A percentile compares a stretch with the other conserved stretches of the same genome.
phyloP scores from a whole-genome alignment of 1,140 invertebrate genomes.

The Papilio glaucus region DNA sequence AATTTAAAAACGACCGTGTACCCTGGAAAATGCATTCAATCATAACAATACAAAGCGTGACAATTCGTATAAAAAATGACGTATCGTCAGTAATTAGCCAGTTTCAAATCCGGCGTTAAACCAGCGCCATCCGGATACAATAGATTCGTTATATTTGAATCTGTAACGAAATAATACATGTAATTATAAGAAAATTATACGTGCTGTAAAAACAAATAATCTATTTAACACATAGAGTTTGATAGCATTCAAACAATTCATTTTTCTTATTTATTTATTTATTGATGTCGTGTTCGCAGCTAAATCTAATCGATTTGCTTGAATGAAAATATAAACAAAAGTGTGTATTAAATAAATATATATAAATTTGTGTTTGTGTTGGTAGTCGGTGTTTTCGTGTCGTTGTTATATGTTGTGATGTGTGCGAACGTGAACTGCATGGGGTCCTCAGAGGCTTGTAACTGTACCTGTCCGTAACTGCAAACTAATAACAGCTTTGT shows the following conservation, averaged over 20 bases:
- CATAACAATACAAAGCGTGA: constrained; percentile 3
- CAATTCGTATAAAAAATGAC: neutral
- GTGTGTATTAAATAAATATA: neutral
- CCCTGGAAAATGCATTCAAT: neutral
- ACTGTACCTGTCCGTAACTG: constrained; percentile 46
- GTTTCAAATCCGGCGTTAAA: neutral
- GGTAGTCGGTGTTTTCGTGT: constrained; percentile 42
- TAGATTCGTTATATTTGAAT: neutral
- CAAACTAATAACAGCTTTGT: constrained; percentile 56
- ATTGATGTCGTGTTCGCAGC: neutral
- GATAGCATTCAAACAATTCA: too few relatives aligned
- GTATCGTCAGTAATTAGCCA: neutral
- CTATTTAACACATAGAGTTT: too few relatives aligned
- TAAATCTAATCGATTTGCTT: neutral
- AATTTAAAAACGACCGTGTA: neutral
- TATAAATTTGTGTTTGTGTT: constrained; percentile 44
- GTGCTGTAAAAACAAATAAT: neutral
- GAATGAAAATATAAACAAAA: neutral
- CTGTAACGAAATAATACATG: neutral
- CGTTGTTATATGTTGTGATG: constrained; percentile 60
- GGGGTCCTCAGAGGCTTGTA: constrained; percentile 51
- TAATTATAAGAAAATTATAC: neutral
- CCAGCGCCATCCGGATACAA: neutral
- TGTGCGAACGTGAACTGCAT: constrained; percentile 52
- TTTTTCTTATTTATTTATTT: neutral